Evolutionary conservation across 1,140 invertebrate species (phyloP).

Genomic region (Aphidius gifuensis): DNA sequence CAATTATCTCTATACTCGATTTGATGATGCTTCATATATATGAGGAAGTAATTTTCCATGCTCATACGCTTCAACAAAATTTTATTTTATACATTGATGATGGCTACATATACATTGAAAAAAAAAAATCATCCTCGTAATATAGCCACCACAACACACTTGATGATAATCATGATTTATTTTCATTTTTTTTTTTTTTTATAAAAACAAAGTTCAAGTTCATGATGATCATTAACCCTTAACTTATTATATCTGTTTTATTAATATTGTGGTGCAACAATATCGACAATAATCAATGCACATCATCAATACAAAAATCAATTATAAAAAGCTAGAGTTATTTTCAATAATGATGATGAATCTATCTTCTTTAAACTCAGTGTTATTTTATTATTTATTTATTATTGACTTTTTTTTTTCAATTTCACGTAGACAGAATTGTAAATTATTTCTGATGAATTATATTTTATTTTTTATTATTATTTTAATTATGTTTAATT

Average conservation of each 20-base stretch:
- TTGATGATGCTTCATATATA: constrained; percentile 17
- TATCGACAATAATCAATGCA: too few relatives aligned
- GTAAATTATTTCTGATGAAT: too few relatives aligned
- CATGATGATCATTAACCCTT: constrained; percentile 9
- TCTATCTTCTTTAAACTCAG: too few relatives aligned
- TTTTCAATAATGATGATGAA: too few relatives aligned
- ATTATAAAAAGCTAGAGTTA: too few relatives aligned
- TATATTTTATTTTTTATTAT: neutral
- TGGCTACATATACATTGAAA: neutral
- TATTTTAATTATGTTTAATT: neutral
- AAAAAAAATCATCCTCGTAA: constrained; percentile 13
- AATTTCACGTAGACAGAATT: too few relatives aligned
- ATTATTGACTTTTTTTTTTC: too few relatives aligned
- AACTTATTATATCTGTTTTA: too few relatives aligned
- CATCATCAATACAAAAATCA: too few relatives aligned
- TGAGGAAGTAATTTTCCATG: constrained; percentile 31
- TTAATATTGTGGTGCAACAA: too few relatives aligned
- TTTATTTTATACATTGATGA: constrained; percentile 4
- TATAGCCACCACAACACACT: constrained; percentile 11
- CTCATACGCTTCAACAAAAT: constrained; percentile 16
- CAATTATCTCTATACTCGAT: constrained; percentile 27
- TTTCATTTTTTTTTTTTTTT: neutral
- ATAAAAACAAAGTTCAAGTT: neutral
- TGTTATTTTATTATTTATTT: too few relatives aligned
- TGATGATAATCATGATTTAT: constrained; percentile 27